Percentiles rank a stretch among this genome's conserved stretches.
Evolutionary conservation across 2,797 vertebrate genomes (phyloP).

Genomic region (Pseudochirops corinnae): DNA sequence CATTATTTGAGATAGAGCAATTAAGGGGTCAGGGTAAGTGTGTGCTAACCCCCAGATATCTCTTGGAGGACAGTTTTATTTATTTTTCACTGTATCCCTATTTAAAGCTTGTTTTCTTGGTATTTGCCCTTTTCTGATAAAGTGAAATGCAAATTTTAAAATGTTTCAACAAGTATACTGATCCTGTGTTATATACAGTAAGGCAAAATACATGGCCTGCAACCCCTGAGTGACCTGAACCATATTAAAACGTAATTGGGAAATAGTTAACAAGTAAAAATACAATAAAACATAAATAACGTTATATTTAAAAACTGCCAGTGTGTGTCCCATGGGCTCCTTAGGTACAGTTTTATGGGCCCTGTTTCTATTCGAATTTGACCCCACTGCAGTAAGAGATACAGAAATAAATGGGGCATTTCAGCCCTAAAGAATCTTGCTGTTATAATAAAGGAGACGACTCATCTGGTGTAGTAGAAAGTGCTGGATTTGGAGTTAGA

Average conservation of each 20-base stretch:
- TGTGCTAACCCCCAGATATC: neutral
- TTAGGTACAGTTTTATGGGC: neutral
- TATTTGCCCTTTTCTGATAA: constrained; percentile 24
- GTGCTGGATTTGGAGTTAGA: neutral
- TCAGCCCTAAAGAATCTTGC: neutral
- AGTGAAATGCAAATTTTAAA: neutral
- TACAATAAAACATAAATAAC: neutral
- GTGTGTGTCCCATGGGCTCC: neutral
- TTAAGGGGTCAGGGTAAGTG: neutral
- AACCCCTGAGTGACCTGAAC: neutral
- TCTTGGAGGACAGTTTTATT: neutral
- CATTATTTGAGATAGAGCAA: neutral
- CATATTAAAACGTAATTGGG: neutral
- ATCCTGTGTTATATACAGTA: neutral
- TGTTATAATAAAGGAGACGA: neutral
- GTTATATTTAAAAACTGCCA: neutral
- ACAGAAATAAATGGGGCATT: neutral
- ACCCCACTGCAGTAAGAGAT: neutral
- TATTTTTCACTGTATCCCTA: neutral
- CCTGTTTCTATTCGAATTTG: neutral
- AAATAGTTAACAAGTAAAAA: neutral
- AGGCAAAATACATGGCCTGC: neutral
- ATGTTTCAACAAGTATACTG: neutral
- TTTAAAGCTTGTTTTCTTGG: neutral
- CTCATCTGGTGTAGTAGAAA: neutral